Base-by-base conservation (phyloP, 2,113 vertebrate species). In the Brienomyrus brachyistius region DNA sequence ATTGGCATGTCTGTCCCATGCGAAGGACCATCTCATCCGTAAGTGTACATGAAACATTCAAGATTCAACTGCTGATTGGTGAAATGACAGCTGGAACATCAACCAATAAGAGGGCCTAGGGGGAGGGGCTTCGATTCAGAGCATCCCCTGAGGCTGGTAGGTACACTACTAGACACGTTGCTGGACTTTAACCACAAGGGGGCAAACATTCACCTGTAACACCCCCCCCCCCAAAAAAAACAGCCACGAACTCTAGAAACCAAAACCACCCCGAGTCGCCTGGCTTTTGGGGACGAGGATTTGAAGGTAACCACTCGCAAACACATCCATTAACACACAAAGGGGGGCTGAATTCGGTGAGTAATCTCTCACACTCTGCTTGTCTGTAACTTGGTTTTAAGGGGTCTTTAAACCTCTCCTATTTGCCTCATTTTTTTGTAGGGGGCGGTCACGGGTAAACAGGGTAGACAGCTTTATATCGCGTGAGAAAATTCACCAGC, bases 151-250 rank as follows among this genome's bases (percentile, higher is more conserved):
- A 31, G 66, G 66, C 27, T 35, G n/a, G n/a, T 0, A 3, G 66
- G 27, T 9, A 15, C 66, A 31, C 70, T 40, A 5, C 70, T 35
- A 31, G 11, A 40, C 70, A 31, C 9, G 0, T 77, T 77, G 70
- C 31, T 40, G 70, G 70, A 77, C 80, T 83, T 54, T 48, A 9
- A 83, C 48, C 82, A 92, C 93, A 94, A 93, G 94, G 94, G 92
- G 90, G n/a, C 43, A 93, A 92, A 84, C 92, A 92, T 94, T 94
- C 93, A 5, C 31, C 31, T 40, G 31, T 77, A 77, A 40, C 62
- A 90, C 91, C 91, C 92, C 89, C 91, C 90, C 91, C 51, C 17
- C 54, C 17, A 52, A 54, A 19, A 54, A 54, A 54, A 54, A 19
- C 5, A 17, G 5, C 4, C 91, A 91, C 93, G 90, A 91, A 93